Conservation (phyloP, 2,888 invertebrate species). For the Yponomeuta plumbellus region DNA sequence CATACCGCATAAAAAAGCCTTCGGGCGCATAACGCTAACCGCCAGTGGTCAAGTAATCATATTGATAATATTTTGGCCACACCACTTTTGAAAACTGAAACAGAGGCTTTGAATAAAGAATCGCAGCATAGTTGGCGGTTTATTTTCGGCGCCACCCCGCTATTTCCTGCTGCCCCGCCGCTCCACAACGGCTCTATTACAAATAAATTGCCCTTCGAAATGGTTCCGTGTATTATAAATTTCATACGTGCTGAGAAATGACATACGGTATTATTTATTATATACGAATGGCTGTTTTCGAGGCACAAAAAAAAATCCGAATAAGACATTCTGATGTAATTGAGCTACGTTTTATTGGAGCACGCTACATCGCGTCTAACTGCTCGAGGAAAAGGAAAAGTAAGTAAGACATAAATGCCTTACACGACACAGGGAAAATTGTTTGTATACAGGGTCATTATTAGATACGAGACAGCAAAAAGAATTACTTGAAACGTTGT, state of each 20-base stretch:
- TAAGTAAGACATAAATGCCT: neutral
- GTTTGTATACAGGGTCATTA: neutral
- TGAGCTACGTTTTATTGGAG: conserved; percentile 60
- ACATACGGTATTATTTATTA: conserved; percentile 75
- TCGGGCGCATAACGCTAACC: too few species aligned
- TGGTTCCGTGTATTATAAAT: conserved; percentile 70
- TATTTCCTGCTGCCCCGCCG: conserved; percentile 39
- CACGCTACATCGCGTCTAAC: conserved; percentile 41
- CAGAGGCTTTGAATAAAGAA: neutral
- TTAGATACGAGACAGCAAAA: neutral
- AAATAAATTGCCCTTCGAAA: conserved; percentile 73
- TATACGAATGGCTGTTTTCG: conserved; percentile 47
- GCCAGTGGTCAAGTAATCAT: too few species aligned
- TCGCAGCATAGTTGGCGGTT: neutral
- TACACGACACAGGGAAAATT: conserved; percentile 1
- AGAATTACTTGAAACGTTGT: neutral
- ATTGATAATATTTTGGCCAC: too few species aligned
- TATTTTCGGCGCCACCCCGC: conserved; percentile 22
- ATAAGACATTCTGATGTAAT: conserved; percentile 73
- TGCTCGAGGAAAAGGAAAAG: conserved; percentile 4
- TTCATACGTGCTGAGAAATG: conserved; percentile 77
- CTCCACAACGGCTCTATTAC: conserved; percentile 57
- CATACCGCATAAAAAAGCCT: too few species aligned
- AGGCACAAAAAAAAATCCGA: conserved; percentile 47
- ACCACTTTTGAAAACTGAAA: neutral